Evolutionary conservation across 2,797 vertebrate genomes (phyloP).

Genomic region (Bovichtus variegatus): DNA sequence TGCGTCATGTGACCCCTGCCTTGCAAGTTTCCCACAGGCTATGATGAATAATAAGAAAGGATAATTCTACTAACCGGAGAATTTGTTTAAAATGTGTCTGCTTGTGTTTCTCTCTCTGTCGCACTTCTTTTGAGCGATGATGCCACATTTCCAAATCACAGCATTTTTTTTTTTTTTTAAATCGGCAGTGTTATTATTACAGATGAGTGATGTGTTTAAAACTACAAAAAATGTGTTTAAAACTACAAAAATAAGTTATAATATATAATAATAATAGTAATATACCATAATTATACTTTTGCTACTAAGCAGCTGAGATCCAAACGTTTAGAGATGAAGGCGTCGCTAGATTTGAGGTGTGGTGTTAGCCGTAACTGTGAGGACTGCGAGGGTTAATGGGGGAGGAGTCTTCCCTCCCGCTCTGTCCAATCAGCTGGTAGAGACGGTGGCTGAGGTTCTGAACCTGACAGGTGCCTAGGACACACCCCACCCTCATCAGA

Average conservation of each 20-base stretch:
- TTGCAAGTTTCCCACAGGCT: neutral
- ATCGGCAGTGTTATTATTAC: neutral
- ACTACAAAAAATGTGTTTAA: too few species aligned
- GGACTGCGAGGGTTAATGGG: slow-evolving; percentile 91
- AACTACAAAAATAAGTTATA: slow-evolving; percentile 5
- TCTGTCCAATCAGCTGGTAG: slow-evolving; percentile 90
- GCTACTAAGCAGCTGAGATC: slow-evolving; percentile 10
- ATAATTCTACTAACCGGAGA: too few species aligned
- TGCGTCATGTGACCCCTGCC: neutral
- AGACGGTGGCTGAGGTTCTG: slow-evolving; percentile 95
- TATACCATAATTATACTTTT: slow-evolving; percentile 9
- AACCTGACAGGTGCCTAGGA: slow-evolving; percentile 94
- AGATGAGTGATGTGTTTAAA: slow-evolving; percentile 2
- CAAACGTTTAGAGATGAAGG: slow-evolving; percentile 1
- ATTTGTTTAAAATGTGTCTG: neutral
- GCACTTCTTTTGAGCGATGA: neutral
- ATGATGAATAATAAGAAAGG: too few species aligned
- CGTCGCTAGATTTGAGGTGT: neutral
- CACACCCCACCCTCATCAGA: slow-evolving; percentile 90
- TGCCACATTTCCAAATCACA: neutral
- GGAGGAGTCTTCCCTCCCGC: slow-evolving; percentile 86
- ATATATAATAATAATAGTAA: neutral
- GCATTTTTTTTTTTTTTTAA: neutral
- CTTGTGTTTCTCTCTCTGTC: neutral
- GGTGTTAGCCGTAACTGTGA: slow-evolving; percentile 91